phyloP scores from a whole-genome alignment of 2,888 invertebrate genomes.

The Bedellia somnulentella region DNA sequence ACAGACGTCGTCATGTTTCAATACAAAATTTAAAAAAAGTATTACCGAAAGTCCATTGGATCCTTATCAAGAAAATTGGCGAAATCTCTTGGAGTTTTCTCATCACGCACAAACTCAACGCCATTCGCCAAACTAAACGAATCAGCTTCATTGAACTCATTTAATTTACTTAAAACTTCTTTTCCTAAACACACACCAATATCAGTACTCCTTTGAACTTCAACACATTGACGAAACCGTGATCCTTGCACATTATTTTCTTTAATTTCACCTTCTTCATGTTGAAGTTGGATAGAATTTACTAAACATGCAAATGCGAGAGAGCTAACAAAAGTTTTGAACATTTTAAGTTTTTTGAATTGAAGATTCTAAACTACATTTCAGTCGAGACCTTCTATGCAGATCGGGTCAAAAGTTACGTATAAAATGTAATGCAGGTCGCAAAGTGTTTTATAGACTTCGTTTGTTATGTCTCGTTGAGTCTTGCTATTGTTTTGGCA shows the following conservation, averaged over 20 bases:
- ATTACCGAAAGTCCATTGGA: constrained; percentile 72
- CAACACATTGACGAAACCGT: constrained; percentile 41
- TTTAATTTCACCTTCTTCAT: constrained; percentile 31
- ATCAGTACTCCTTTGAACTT: constrained; percentile 34
- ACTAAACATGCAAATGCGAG: constrained; percentile 10
- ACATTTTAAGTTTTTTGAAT: too few species aligned
- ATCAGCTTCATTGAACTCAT: constrained; percentile 66
- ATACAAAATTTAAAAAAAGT: neutral
- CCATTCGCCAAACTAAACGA: constrained; percentile 68
- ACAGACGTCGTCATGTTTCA: neutral
- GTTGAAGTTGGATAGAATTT: constrained; percentile 27
- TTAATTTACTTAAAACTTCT: constrained; percentile 67
- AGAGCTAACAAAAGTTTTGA: too few species aligned
- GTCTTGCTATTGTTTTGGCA: constrained; percentile 53
- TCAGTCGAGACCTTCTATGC: neutral
- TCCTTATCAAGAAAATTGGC: constrained; percentile 71
- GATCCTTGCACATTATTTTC: constrained; percentile 30
- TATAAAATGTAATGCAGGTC: constrained; percentile 31
- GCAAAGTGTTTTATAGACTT: constrained; percentile 49
- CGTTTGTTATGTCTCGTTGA: constrained; percentile 53
- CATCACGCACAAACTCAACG: constrained; percentile 66
- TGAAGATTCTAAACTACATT: neutral
- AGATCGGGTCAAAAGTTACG: constrained; percentile 27
- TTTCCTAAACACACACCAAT: constrained; percentile 69
- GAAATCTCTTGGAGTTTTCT: constrained; percentile 66